Evolutionary conservation across 2,113 vertebrate genomes (phyloP), one percentile per base, ranked within the genome.

Genomic region (Xenopus laevis): DNA sequence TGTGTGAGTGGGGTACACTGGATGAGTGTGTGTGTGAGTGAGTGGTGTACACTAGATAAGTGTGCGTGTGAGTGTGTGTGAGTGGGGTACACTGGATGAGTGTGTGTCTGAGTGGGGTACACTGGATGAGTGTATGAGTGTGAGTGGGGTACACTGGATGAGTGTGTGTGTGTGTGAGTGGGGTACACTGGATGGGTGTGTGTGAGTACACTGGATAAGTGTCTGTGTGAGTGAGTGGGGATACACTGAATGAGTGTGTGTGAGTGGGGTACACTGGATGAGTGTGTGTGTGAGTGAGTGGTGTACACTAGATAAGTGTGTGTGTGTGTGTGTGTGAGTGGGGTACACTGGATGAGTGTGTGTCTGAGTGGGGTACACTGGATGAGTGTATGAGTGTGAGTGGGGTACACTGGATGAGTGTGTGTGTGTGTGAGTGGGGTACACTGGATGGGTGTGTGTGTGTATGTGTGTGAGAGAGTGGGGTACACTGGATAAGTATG

Each of bases 191-290:
- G 33, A 9, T 40, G 33, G 6, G 33, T 23, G 4, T 63, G 61
- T 27, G n/a, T n/a, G n/a, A 33, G 61, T 5, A 1, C 30, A 2
- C 83, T 85, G 81, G 87, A 87, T n/a, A n/a, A n/a, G n/a, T n/a
- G n/a, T n/a, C n/a, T n/a, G n/a, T n/a, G n/a, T n/a, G n/a, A n/a
- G n/a, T n/a, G n/a, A 13, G 20, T 23, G 60, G 23, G 33, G 33
- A n/a, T 9, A 4, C 33, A 40, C 33, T 7, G 33, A 5, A 9
- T 40, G 33, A 40, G 33, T 23, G 4, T 63, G 61, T 27, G n/a
- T n/a, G n/a, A 13, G 20, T 23, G 60, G 23, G 33, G 33, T 9
- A 4, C 33, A 40, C 33, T 7, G 33, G 33, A 9, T 40, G 33
- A 40, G 33, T 23, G 4, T 63, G 61, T 27, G n/a, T n/a, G n/a